phyloP scores from a whole-genome alignment of 2,113 vertebrate genomes.

The Calcarius ornatus region DNA sequence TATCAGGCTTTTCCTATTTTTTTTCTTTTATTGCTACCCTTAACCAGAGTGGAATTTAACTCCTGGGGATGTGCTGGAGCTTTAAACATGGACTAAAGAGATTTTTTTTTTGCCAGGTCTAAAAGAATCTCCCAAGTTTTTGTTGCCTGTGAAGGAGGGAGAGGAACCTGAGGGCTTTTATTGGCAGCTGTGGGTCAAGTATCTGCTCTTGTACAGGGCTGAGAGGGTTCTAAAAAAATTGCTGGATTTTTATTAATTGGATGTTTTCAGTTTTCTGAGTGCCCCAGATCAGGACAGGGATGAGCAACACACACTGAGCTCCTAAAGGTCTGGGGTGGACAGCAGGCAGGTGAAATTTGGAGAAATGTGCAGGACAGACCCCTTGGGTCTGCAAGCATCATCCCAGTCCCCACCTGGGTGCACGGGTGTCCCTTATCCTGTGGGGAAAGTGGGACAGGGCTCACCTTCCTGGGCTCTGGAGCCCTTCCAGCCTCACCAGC shows the following conservation, averaged over 20 bases:
- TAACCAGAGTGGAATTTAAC: background rate
- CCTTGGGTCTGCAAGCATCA: background rate
- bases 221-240: background rate
- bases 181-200: background rate
- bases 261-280: background rate
- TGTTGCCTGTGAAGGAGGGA: background rate
- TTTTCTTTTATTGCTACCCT: background rate
- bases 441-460: accelerated
- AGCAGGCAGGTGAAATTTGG: background rate
- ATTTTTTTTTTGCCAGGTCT: background rate
- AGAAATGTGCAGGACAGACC: background rate
- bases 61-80: background rate
- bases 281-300: no score
- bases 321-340: accelerated
- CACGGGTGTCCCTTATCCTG: background rate
- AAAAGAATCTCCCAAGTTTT: background rate
- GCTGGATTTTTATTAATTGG: accelerated
- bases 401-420: background rate
- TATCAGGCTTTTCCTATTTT: background rate
- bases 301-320: background rate
- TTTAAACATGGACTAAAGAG: background rate
- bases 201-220: background rate
- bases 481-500: background rate
- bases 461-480: background rate
- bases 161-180: background rate